These are phyloP conservation scores for Syngnathus typhle DNA, from an alignment of 2,113 vertebrate species.

Conservation along the genomic window DNA sequence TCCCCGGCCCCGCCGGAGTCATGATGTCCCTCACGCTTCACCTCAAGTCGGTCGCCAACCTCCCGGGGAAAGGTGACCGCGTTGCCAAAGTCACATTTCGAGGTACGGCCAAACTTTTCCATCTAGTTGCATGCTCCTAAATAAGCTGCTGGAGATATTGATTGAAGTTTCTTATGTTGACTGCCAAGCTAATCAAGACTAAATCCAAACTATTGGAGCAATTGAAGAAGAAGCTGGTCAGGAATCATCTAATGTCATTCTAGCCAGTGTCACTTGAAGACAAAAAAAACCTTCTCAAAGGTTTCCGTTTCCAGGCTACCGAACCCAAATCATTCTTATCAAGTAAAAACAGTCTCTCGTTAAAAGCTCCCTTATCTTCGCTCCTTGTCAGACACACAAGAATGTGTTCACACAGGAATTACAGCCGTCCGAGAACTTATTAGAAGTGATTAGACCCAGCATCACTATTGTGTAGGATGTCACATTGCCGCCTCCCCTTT, in stretches of 20 bases:
- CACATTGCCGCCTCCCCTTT: neutral
- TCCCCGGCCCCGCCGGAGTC: conserved; percentile 27
- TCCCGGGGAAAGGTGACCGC: conserved; percentile 79
- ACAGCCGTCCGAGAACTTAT: conserved; percentile 5
- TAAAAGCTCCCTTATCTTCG: neutral
- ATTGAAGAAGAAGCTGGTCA: too few relatives aligned
- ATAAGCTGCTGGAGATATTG: neutral
- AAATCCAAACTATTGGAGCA: too few relatives aligned
- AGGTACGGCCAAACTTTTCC: conserved; percentile 66
- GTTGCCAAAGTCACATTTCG: conserved; percentile 88
- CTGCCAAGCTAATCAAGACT: too few relatives aligned
- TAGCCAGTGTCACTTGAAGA: too few relatives aligned
- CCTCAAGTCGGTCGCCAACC: conserved; percentile 77
- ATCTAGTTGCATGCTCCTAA: neutral
- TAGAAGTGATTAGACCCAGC: conserved; percentile 41
- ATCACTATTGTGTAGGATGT: conserved; percentile 8
- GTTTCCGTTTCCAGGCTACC: neutral
- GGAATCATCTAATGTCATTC: too few relatives aligned
- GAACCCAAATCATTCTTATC: conserved; percentile 1
- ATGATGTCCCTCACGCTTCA: conserved; percentile 82
- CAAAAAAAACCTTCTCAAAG: too few relatives aligned
- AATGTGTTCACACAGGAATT: neutral
- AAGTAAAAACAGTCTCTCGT: neutral
- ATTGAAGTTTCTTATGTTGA: neutral
- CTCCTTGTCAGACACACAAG: neutral